Conservation (phyloP, 2,797 vertebrate genomes). For the Cirrhinus molitorella region DNA sequence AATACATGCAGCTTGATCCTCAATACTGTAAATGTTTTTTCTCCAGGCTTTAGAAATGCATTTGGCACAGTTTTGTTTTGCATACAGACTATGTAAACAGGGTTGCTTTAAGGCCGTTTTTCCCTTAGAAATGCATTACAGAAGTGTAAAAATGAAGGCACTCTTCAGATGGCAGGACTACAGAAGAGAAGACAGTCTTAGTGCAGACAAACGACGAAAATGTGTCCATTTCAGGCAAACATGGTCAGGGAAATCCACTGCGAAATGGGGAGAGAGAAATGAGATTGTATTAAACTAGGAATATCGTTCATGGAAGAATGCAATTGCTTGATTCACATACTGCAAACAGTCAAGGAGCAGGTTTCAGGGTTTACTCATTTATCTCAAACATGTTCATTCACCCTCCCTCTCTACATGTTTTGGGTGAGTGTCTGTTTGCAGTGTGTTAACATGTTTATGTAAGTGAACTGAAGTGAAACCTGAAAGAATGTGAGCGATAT, state of each 20-base stretch:
- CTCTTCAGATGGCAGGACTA: slow-evolving; percentile 60
- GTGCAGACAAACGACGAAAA: slow-evolving; percentile 43
- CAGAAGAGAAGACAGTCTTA: slow-evolving; percentile 18
- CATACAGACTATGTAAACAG: background rate
- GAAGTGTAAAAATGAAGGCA: slow-evolving; percentile 67
- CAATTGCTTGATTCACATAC: background rate
- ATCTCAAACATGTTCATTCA: background rate
- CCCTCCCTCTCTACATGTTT: too few species aligned
- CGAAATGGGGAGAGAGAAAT: background rate
- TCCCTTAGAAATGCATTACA: background rate
- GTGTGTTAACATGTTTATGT: background rate
- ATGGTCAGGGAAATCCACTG: slow-evolving; percentile 94
- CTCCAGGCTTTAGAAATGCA: background rate
- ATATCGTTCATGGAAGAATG: background rate
- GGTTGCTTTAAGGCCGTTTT: background rate
- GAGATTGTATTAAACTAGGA: background rate
- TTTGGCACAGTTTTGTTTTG: background rate
- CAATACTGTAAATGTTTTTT: background rate
- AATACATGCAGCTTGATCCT: background rate
- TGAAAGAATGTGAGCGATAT: slow-evolving; percentile 86
- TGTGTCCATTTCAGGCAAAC: slow-evolving; percentile 81
- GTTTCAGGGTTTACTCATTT: background rate
- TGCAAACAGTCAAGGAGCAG: background rate
- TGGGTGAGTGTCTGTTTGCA: background rate
- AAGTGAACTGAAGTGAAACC: slow-evolving; percentile 70